Evolutionary conservation across 64 coral and sea anemone genomes (phyloP), one percentile per base, ranked within the genome.

Genomic region (Platygyra sinensis): DNA sequence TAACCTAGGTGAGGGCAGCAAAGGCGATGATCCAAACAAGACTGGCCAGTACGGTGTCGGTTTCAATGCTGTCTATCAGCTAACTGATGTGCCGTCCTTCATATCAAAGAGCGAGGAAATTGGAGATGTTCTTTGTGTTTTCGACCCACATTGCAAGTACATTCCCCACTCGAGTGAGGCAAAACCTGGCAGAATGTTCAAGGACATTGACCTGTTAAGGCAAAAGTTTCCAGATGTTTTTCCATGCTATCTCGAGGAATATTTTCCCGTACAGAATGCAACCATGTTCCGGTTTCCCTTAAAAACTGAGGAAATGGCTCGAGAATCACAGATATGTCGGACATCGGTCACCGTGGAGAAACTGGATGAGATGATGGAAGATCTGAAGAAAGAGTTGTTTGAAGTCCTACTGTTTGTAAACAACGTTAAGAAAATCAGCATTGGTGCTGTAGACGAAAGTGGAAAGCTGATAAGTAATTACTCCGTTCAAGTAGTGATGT

Each of bases 21-120:
- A 95, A 72, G 89, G 94, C 33, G 94, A 95, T 80, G 94, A 95
- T 87, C 93, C 89, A 59, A 95, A 91, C 89, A 95, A 95, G 83
- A 95, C 89, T 65, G 89, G 89, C 54, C 94, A 95, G 61, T 92
- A 95, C 90, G 95, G 95, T 24, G 87, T 96, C 27, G 95, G 95
- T 11, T 96, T 93, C 61, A 96, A 96, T 42, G 87, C 95, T 5
- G 95, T 96, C 73, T 96, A 96, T 80, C 95, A 96, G 76, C 60
- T 96, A 55, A 96, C 95, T 18, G 95, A 96, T 84, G 87, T 59
- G 22, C 95, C 95, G 7, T 74, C 82, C 1, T 96, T 96, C 12
- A 69, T 93, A 25, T 93, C 94, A 0, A 90, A 82, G 49, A 75
- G 93, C 8, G 67, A 72, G 0, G 94, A 96, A 57, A 89, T 89